Base-by-base conservation (phyloP, 35 echinoderm and acorn worm species). In the Patiria miniata region DNA sequence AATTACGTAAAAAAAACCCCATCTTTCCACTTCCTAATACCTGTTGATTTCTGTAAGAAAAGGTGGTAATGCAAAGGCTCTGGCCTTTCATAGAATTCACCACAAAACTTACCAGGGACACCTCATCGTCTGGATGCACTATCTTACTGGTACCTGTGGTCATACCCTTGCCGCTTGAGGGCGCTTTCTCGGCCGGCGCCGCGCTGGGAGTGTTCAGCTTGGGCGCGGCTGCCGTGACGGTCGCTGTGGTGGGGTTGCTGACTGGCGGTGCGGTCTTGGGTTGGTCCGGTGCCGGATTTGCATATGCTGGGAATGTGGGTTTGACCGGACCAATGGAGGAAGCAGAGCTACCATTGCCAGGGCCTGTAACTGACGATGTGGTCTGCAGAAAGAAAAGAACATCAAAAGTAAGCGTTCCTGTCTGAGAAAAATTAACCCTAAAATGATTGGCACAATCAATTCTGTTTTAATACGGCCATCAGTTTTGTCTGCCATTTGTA, bases 71-170 rank as follows among this genome's bases (percentile, higher is more conserved):
- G 40, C 23, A 52, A 82, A 44, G 28, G 21, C 33, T 42, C 15
- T n/a, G n/a, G n/a, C 22, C 52, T 21, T 52, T 56, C 50, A 16
- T 30, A 9, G 22, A 44, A 82, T 47, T 82, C 52, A 33, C 73
- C 33, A 54, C 5, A 34, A 37, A 61, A 90, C 96, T 89, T 80
- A 98, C 96, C 92, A 98, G 88, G 82, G 96, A 98, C 17, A 94
- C 37, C 26, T 98, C 96, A 58, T 98, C 96, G 76, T 98, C 96
- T 21, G 96, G 96, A 79, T 94, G 96, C 59, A 98, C 89, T 47
- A 98, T 92, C 84, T 98, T 98, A 92, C 96, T 98, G 29, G 89
- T 92, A 19, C 92, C 89, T 89, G 59, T 69, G 81, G 86, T 91
- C 85, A 58, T 92, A 40, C 38, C n/a, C 38, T 60, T 68, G 79